These are phyloP conservation scores for Conus ventricosus DNA, from an alignment of 1,140 invertebrate species.

Conservation along the genomic window DNA sequence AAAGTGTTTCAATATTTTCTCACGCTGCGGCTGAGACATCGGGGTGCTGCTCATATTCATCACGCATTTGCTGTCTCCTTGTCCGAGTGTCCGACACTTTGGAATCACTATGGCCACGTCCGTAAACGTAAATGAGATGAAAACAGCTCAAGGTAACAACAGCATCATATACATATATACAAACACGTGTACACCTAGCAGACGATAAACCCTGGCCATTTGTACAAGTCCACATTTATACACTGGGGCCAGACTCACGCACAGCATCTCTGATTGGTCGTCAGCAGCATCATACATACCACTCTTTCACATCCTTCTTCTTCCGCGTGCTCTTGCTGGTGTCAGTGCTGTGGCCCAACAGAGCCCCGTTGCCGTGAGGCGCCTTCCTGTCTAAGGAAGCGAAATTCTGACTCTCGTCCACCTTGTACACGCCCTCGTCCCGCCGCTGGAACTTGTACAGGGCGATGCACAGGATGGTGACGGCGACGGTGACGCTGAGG, in stretches of 20 bases:
- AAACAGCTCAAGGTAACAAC: too few relatives aligned
- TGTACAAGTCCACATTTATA: not conserved
- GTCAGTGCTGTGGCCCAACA: constrained; percentile 63
- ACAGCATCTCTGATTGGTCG: not conserved
- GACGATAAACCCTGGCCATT: not conserved
- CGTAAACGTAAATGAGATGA: too few relatives aligned
- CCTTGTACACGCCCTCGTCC: constrained; percentile 92
- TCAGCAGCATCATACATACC: constrained; percentile 85
- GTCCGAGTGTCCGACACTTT: too few relatives aligned
- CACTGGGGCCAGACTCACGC: not conserved
- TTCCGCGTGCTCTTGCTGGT: constrained; percentile 76
- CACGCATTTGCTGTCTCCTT: too few relatives aligned
- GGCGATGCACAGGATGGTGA: constrained; percentile 91
- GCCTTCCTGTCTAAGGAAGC: constrained; percentile 64
- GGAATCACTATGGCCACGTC: too few relatives aligned
- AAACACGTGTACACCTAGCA: not conserved
- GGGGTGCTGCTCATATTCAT: too few relatives aligned
- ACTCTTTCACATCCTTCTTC: constrained; percentile 94
- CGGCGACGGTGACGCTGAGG: constrained; percentile 91
- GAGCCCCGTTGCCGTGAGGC: constrained; percentile 64
- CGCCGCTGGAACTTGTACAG: constrained; percentile 92
- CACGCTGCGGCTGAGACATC: too few relatives aligned
- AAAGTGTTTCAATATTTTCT: too few relatives aligned
- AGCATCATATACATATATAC: not conserved
- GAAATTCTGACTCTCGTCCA: constrained; percentile 85